Evolutionary conservation across 2,113 vertebrate genomes (phyloP).

Genomic region (Phrynosoma platyrhinos): DNA sequence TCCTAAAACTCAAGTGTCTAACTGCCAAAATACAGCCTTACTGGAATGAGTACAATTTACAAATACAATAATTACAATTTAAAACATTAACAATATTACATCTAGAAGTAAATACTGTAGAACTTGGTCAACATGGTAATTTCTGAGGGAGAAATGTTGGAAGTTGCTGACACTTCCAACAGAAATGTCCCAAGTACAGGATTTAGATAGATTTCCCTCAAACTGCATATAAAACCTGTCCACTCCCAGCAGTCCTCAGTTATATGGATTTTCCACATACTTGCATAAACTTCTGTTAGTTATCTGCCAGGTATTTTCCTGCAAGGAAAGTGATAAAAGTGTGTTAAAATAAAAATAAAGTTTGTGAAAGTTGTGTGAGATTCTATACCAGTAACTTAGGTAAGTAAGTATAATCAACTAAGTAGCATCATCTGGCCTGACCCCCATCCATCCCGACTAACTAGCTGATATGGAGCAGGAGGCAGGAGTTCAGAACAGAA

Average conservation of each 20-base stretch:
- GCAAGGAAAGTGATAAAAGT: conserved; percentile 63
- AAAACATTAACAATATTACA: conserved; percentile 94
- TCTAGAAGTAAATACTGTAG: conserved; percentile 95
- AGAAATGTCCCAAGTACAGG: conserved; percentile 73
- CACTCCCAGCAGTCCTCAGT: conserved; percentile 71
- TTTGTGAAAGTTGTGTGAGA: background rate
- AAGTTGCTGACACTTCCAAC: conserved; percentile 73
- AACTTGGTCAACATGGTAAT: conserved; percentile 80
- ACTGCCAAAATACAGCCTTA: conserved; percentile 83
- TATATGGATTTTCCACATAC: conserved; percentile 63
- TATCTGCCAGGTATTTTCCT: conserved; percentile 99
- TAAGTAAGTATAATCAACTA: no score
- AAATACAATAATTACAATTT: conserved; percentile 97
- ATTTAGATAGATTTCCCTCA: conserved; percentile 73
- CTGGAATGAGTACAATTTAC: conserved; percentile 92
- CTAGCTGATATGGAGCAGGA: no score
- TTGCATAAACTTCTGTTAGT: conserved; percentile 82
- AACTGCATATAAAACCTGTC: conserved; percentile 74
- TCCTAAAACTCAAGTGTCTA: conserved; percentile 84
- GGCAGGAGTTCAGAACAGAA: no score
- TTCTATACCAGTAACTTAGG: no score
- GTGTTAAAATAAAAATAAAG: conserved; percentile 6
- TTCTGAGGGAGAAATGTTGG: conserved; percentile 71
- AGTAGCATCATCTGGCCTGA: no score
- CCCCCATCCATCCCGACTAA: no score